A percentile compares a stretch with the other conserved stretches of the same genome.
Evolutionary conservation across 2,888 invertebrate species (phyloP).

Genomic region (Dexiosoma caninum): DNA sequence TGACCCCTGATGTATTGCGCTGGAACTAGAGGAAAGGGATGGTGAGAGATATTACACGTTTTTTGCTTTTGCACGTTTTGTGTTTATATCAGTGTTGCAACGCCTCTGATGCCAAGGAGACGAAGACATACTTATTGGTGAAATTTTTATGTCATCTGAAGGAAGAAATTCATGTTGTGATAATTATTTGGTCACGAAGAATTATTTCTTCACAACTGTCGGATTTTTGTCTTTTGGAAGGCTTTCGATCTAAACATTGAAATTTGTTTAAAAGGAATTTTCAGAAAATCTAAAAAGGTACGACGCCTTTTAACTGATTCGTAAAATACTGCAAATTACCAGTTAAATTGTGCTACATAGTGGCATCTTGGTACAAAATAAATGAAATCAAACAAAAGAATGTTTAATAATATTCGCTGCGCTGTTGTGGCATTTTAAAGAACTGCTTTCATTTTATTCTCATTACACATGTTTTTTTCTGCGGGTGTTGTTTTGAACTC

Average conservation of each 20-base stretch:
- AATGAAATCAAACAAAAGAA: constrained; percentile 41
- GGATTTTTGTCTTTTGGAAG: constrained; percentile 68
- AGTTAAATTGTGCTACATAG: not conserved
- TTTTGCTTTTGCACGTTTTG: no score
- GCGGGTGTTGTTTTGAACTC: constrained; percentile 59
- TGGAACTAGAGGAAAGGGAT: no score
- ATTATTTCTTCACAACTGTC: constrained; percentile 68
- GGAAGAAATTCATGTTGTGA: no score
- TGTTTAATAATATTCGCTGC: constrained; percentile 70
- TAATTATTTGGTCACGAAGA: no score
- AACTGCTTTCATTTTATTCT: constrained; percentile 26
- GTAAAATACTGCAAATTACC: not conserved
- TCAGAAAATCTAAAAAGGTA: constrained; percentile 5
- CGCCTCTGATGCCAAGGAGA: no score
- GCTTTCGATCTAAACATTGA: constrained; percentile 37
- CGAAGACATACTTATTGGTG: no score
- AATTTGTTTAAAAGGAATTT: not conserved
- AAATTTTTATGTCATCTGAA: no score
- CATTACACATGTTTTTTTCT: constrained; percentile 45
- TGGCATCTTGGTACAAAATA: constrained; percentile 15
- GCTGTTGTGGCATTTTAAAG: constrained; percentile 65
- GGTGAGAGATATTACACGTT: no score
- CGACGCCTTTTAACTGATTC: constrained; percentile 31
- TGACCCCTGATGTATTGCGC: no score
- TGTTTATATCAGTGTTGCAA: no score